A percentile compares a stretch with the other conserved stretches of the same genome.
These are phyloP conservation scores for Agonum fuliginosum DNA, from an alignment of 2,888 invertebrate species.

Conservation along the genomic window DNA sequence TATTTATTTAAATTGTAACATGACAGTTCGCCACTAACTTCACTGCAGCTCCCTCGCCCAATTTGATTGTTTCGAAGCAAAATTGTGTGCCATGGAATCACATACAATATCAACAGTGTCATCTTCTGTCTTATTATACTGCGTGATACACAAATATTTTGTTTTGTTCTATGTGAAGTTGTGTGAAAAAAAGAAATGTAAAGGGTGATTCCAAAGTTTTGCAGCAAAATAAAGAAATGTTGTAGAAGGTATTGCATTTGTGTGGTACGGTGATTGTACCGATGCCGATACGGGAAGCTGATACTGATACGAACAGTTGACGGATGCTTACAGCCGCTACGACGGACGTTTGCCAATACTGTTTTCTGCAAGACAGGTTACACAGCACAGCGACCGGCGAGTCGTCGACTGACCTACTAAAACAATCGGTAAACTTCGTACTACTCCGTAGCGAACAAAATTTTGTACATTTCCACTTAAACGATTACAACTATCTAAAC, in stretches of 20 bases:
- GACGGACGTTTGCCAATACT: conserved; percentile 52
- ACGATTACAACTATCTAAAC: background rate
- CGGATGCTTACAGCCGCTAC: conserved; percentile 24
- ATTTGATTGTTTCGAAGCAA: no score
- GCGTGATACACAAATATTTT: background rate
- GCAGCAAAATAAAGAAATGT: conserved; percentile 27
- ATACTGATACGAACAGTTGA: conserved; percentile 44
- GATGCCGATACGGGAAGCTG: conserved; percentile 44
- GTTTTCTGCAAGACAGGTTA: conserved; percentile 60
- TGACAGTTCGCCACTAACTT: no score
- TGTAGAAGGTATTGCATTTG: conserved; percentile 28
- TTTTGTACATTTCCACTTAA: conserved; percentile 52
- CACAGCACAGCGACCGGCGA: conserved; percentile 24
- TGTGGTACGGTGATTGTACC: conserved; percentile 36
- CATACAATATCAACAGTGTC: no score
- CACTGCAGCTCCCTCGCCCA: no score
- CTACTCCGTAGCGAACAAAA: conserved; percentile 33
- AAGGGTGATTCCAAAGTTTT: background rate
- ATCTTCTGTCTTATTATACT: no score
- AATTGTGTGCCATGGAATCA: no score
- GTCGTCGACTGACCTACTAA: conserved; percentile 59
- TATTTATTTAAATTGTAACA: no score
- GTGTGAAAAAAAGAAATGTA: background rate
- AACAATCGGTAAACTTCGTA: conserved; percentile 53
- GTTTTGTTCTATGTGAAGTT: background rate